phyloP scores from a whole-genome alignment of 1,140 invertebrate genomes.

The Aphis craccivora region DNA sequence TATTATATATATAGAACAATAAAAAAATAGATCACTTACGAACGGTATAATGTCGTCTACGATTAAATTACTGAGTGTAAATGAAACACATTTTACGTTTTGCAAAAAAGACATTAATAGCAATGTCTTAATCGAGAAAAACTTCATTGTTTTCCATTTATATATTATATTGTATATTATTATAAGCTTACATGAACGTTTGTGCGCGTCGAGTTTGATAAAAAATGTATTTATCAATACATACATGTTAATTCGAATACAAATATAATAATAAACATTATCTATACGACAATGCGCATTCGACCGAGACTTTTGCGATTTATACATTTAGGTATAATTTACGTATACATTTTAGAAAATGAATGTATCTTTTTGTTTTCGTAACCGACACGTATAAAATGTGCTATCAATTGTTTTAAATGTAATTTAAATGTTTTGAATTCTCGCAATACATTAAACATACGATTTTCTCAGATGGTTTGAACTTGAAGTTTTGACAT shows the following conservation, averaged over 20 bases:
- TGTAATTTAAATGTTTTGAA: slow-evolving; percentile 13
- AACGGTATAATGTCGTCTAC: background rate
- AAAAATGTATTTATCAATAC: background rate
- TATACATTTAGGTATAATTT: background rate
- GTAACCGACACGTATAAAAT: background rate
- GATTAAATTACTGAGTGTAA: background rate
- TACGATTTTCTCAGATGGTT: background rate
- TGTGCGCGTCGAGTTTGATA: background rate
- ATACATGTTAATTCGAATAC: background rate
- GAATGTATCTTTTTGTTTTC: background rate
- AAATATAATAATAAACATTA: background rate
- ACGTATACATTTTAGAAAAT: background rate
- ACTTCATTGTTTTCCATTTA: background rate
- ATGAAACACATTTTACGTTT: background rate
- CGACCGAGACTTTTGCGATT: slow-evolving; percentile 2
- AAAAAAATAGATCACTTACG: no score
- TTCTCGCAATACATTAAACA: background rate
- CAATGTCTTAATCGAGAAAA: background rate
- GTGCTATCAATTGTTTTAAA: background rate
- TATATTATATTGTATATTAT: background rate
- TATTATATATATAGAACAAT: no score
- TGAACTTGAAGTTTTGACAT: background rate
- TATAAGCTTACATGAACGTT: background rate
- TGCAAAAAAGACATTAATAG: background rate
- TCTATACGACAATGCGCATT: background rate